Conservation (phyloP, 1,140 invertebrate species). For the Harpegnathos saltator region DNA sequence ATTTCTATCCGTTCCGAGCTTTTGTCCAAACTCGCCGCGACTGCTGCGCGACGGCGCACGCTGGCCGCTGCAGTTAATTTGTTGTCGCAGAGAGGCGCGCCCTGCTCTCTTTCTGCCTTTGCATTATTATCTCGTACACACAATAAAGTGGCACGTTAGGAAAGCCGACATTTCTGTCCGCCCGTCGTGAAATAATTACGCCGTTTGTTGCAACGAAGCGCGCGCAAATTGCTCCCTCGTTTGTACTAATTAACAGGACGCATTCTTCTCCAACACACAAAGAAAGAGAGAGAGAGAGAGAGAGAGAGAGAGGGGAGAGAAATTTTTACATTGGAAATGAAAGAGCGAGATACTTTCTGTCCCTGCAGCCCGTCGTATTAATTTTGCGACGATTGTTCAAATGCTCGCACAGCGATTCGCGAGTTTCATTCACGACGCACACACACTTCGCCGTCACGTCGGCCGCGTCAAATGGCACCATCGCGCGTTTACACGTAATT, state of each 20-base stretch:
- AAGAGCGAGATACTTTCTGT: background rate
- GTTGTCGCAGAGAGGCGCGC: background rate
- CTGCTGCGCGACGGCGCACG: background rate
- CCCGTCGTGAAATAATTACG: too few species aligned
- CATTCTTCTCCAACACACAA: too few species aligned
- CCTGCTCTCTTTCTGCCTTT: background rate
- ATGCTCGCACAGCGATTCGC: background rate
- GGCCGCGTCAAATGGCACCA: background rate
- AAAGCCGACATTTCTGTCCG: too few species aligned
- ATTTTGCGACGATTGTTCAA: background rate
- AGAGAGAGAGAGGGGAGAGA: too few species aligned
- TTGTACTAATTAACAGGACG: too few species aligned
- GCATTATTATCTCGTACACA: background rate
- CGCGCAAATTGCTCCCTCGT: too few species aligned
- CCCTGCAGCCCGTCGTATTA: background rate
- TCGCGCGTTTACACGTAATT: constrained; percentile 23
- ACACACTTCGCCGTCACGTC: background rate
- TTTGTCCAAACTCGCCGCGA: background rate
- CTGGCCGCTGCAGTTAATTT: background rate
- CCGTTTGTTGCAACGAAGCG: too few species aligned
- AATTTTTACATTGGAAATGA: background rate
- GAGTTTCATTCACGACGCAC: background rate
- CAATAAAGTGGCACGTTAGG: background rate
- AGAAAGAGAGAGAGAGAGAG: too few species aligned
- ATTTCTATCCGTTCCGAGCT: constrained; percentile 4